phyloP scores from a whole-genome alignment of 2,797 vertebrate genomes.

The Catharus ustulatus region DNA sequence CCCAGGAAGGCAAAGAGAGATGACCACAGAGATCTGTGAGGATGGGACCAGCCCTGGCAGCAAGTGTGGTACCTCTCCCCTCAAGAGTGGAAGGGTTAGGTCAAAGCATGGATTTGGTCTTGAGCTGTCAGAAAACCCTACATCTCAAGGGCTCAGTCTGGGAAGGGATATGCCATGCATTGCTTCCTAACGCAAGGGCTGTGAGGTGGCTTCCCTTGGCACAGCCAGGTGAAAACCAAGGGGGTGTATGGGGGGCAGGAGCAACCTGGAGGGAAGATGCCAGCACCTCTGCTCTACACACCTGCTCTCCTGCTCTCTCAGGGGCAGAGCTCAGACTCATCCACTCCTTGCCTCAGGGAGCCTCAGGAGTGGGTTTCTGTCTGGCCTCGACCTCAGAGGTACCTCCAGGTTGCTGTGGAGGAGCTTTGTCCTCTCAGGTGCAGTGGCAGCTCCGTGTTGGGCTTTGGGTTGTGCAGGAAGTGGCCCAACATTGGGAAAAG shows the following conservation, averaged over 20 bases:
- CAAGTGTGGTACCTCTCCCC: background rate
- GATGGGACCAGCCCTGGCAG: background rate
- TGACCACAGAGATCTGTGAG: background rate
- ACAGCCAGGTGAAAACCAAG: background rate
- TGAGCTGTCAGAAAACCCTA: background rate
- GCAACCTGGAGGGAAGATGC: background rate
- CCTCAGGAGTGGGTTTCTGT: background rate
- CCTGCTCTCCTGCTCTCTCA: background rate
- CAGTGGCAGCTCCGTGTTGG: background rate
- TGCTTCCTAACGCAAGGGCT: background rate
- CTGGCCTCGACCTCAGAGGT: background rate
- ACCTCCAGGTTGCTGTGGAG: background rate
- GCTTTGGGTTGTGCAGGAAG: background rate
- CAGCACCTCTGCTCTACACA: background rate
- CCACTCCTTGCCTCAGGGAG: background rate
- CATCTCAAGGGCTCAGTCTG: accelerated
- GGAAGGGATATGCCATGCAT: background rate
- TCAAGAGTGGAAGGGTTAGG: background rate
- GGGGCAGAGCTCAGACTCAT: accelerated
- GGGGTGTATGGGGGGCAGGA: accelerated
- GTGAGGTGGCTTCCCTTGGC: background rate
- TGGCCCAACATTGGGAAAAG: accelerated
- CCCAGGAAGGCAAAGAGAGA: background rate
- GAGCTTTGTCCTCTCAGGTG: background rate
- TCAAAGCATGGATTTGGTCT: background rate